Evolutionary conservation across 2,113 vertebrate species (phyloP).

Genomic region (Gymnobelideus leadbeateri): DNA sequence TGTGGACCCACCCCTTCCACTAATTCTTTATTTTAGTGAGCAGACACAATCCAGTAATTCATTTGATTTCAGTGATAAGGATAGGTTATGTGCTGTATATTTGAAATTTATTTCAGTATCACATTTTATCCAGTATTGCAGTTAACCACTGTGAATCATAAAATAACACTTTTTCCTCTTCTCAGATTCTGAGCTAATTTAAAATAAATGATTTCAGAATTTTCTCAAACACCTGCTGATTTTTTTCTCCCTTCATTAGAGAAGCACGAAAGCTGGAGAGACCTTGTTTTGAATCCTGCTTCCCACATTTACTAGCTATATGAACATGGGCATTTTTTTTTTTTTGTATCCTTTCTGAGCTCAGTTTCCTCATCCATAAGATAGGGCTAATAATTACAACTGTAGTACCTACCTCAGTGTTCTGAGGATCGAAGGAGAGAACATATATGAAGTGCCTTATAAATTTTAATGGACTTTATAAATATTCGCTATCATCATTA

Average conservation of each 20-base stretch:
- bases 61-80: neutral
- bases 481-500: neutral
- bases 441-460: constrained; percentile 10
- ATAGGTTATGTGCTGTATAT: neutral
- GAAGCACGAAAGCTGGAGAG: neutral
- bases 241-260: neutral
- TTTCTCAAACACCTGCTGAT: neutral
- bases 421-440: neutral
- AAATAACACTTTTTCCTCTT: neutral
- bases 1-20: neutral
- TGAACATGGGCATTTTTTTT: neutral
- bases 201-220: constrained; percentile 8
- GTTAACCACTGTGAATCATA: neutral
- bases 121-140: neutral
- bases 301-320: neutral
- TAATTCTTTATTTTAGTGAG: neutral
- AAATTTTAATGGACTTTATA: neutral
- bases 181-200: neutral
- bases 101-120: neutral
- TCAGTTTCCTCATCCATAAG: neutral
- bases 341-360: neutral
- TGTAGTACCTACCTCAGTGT: neutral
- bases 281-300: neutral
- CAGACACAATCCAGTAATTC: neutral
- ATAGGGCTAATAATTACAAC: neutral